Conservation (phyloP, 2,797 vertebrate species). For the Bradypodion pumilum region DNA sequence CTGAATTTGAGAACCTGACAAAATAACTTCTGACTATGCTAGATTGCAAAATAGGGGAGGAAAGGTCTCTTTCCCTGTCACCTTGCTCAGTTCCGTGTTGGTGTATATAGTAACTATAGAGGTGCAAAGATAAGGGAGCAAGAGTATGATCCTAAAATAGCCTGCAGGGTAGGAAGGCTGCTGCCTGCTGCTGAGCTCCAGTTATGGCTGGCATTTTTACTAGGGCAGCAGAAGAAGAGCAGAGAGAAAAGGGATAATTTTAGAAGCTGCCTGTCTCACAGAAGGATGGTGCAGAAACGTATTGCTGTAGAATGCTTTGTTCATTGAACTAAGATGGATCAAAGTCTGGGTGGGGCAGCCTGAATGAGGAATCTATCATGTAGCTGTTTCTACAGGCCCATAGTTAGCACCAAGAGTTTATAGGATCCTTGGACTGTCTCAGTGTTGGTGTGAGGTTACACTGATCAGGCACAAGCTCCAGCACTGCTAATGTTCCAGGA, state of each 20-base stretch:
- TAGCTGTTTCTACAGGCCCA: neutral
- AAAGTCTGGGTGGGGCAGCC: neutral
- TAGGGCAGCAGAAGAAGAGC: conserved; percentile 38
- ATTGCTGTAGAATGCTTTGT: neutral
- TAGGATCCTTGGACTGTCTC: conserved; percentile 9
- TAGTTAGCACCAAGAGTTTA: conserved; percentile 15
- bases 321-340: neutral
- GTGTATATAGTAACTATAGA: neutral
- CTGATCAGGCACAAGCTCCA: neutral
- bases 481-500: conserved; percentile 2
- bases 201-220: conserved; percentile 40
- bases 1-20: conserved; percentile 4
- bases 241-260: conserved; percentile 69
- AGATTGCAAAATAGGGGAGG: neutral
- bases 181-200: conserved; percentile 38
- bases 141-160: conserved; percentile 76
- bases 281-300: conserved; percentile 37
- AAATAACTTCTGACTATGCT: conserved; percentile 29
- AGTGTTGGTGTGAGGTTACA: conserved; percentile 4
- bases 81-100: neutral
- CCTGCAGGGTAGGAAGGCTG: conserved; percentile 41
- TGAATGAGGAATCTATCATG: conserved; percentile 8
- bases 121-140: neutral
- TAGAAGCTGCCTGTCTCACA: conserved; percentile 61
- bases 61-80: neutral